Evolutionary conservation across 2,113 vertebrate species (phyloP), one percentile per base, ranked within the genome.

Genomic region (Syrrhaptes paradoxus): DNA sequence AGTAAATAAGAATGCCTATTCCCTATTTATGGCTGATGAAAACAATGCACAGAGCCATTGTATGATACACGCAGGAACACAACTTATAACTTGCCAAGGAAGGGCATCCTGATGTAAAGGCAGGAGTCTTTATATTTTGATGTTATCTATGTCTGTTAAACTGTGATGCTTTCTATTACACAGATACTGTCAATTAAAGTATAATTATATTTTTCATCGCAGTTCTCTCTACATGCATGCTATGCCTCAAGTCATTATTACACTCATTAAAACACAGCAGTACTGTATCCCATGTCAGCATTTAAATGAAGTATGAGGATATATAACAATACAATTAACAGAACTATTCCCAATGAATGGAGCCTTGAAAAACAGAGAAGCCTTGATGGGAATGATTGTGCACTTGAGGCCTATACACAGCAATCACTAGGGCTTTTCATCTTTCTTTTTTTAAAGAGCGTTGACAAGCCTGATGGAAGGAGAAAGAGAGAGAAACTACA

Each of bases 241-340:
- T 84, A 32, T 34, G 29, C 81, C 46, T 84, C 49, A 59, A 93
- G 85, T 95, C 76, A 90, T 85, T 80, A 89, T 77, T 43, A n/a
- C 24, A 34, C 32, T 90, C 38, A 73, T 90, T 94, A 82, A 91
- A 95, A 41, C 59, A 66, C 31, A 90, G 59, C 25, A 82, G 54
- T 85, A 94, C 68, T 87, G 66, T 78, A 86, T 92, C 91, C 83
- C 87, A 68, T 62, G 46, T 80, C 72, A 92, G 61, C 89, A 95
- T 88, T 95, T 93, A 81, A 96, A 95, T 93, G 92, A 95, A 96
- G 63, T 75, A 93, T 74, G 67, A 92, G 68, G 70, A 72, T 62
- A 86, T 79, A 58, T 43, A 90, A 71, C 66, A 86, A 89, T 82
- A 80, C 48, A 93, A 85, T 80, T 94, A 83, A 85, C 70, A 90